Evolutionary conservation across 2,888 invertebrate genomes (phyloP), one percentile per base, ranked within the genome.

Genomic region (Diarsia brunnea): DNA sequence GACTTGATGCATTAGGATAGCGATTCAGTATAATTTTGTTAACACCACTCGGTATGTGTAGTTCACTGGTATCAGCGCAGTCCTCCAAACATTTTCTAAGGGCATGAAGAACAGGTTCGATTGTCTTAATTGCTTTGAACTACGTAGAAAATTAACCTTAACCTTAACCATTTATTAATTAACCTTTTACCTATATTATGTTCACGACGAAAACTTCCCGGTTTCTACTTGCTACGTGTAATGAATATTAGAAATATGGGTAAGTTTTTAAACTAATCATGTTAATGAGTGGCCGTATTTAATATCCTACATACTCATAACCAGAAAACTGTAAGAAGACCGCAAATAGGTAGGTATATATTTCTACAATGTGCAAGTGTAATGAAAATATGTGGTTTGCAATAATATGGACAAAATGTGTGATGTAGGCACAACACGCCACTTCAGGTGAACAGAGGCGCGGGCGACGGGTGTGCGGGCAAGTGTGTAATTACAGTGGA

Each of bases 401-500:
- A 74, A 58, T 73, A 77, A 77, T 19, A 60, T 75, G 55, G 49
- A 69, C 63, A 71, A 73, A 80, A 83, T 79, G 63, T 79, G 58
- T 75, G 74, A 58, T 63, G 73, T 83, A 81, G 73, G 68, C 80
- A 74, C 73, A 90, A 87, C 85, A 87, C 84, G 87, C 84, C 82
- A 88, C 83, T 86, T 79, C 82, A 87, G 79, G 80, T 87, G 76
- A 73, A 78, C 66, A 78, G 71, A 45, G 73, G 74, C 45, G 87
- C 74, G 74, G 82, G 79, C 79, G 87, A 85, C 85, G 84, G 83
- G 84, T 72, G 86, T 83, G 86, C 86, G 85, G 81, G 87, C 89
- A 88, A 90, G 94, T 91, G 90, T 95, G 94, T 93, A 94, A 95
- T 95, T 95, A 95, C 94, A 94, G 90, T 76, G 87, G 88, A 90